Conservation (phyloP, 2,113 vertebrate genomes). For the Tympanuchus pallidicinctus region DNA sequence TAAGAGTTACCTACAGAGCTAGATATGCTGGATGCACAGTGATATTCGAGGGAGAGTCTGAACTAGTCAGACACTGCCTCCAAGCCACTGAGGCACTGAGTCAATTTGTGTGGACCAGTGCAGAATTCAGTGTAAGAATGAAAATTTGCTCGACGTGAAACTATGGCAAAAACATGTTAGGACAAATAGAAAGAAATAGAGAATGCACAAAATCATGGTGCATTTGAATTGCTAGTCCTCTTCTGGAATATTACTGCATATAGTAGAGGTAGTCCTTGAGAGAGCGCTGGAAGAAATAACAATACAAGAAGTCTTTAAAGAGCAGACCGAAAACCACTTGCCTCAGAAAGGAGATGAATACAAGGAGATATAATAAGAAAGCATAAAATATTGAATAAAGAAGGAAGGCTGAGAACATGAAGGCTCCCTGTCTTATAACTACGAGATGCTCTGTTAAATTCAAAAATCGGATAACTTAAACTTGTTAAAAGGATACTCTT, state of each 20-base stretch:
- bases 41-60: background rate
- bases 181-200: background rate
- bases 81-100: background rate
- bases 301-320: background rate
- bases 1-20: background rate
- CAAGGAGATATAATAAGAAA: conserved; percentile 3
- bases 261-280: background rate
- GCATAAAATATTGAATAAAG: conserved; percentile 61
- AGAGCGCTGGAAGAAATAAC: background rate
- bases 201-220: background rate
- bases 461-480: conserved; percentile 30
- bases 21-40: background rate
- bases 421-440: background rate
- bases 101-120: background rate
- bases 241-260: background rate
- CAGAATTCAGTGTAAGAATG: background rate
- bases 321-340: background rate
- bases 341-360: conserved; percentile 10
- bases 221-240: background rate
- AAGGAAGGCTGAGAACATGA: background rate
- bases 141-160: background rate
- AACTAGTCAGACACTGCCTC: background rate
- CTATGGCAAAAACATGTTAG: background rate
- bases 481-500: conserved; percentile 7
- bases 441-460: conserved; percentile 27